These are phyloP conservation scores for Dreissena polymorpha DNA, from an alignment of 1,140 invertebrate genomes.

Conservation along the genomic window DNA sequence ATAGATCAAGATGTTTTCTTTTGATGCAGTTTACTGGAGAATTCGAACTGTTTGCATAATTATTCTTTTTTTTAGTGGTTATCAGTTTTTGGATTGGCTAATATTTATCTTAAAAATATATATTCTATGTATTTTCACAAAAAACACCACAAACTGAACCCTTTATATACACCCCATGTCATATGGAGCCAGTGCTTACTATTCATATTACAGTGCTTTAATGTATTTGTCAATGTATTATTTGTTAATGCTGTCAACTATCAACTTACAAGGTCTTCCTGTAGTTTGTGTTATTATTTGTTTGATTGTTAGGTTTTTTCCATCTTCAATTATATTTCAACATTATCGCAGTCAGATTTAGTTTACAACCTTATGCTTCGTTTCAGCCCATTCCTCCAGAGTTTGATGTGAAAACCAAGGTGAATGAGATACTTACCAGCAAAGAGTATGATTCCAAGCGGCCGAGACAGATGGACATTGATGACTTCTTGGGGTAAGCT, in stretches of 20 bases:
- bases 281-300: background rate
- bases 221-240: background rate
- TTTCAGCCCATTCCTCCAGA: conserved; percentile 88
- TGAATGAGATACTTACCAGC: conserved; percentile 88
- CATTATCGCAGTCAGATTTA: conserved; percentile 42
- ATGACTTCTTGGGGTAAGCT: conserved; percentile 93
- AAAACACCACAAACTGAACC: no score
- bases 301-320: background rate
- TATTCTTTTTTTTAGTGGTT: no score
- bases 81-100: no score
- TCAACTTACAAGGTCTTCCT: background rate
- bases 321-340: background rate
- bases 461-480: conserved; percentile 96
- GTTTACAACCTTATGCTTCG: conserved; percentile 45
- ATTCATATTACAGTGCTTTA: background rate
- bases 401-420: conserved; percentile 92
- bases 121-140: no score
- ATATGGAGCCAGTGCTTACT: no score
- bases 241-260: background rate
- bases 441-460: conserved; percentile 87
- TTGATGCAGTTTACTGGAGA: no score
- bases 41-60: no score
- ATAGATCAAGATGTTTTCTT: no score
- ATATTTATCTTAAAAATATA: no score
- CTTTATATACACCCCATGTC: no score